Conservation (phyloP, 2,113 vertebrate species). For the Platycercus adscitus region DNA sequence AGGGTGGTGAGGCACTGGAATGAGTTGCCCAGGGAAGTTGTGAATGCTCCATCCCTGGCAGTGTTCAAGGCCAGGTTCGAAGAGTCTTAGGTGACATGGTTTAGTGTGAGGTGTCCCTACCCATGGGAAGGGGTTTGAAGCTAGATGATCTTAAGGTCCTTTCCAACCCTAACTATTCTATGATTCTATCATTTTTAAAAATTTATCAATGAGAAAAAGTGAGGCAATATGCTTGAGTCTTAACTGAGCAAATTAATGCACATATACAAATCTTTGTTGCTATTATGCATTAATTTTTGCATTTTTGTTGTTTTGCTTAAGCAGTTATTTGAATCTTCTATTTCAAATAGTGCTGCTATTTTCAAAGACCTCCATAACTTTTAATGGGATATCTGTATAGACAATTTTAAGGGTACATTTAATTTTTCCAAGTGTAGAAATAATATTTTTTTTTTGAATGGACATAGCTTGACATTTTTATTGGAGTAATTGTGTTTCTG, state of each 20-base stretch:
- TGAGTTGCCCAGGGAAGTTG: too few relatives aligned
- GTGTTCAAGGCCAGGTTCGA: too few relatives aligned
- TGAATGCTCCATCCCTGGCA: too few relatives aligned
- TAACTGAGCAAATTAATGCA: background rate
- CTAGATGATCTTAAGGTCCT: too few relatives aligned
- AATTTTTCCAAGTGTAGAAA: background rate
- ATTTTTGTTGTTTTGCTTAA: background rate
- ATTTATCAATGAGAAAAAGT: background rate
- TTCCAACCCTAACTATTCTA: too few relatives aligned
- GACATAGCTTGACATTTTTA: background rate
- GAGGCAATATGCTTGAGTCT: background rate
- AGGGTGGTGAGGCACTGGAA: too few relatives aligned
- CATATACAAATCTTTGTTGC: background rate
- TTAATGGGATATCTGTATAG: background rate
- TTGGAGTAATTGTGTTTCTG: background rate
- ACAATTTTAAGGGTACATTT: background rate
- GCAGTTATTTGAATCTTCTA: background rate
- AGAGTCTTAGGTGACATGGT: too few relatives aligned
- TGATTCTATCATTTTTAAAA: too few relatives aligned
- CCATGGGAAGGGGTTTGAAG: too few relatives aligned
- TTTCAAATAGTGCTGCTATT: background rate
- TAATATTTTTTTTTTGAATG: background rate
- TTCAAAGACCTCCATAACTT: background rate
- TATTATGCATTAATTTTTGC: background rate
- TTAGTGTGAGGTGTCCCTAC: too few relatives aligned